Evolutionary conservation across 2,113 vertebrate genomes (phyloP), one percentile per base, ranked within the genome.

Genomic region (Burhinus bistriatus): DNA sequence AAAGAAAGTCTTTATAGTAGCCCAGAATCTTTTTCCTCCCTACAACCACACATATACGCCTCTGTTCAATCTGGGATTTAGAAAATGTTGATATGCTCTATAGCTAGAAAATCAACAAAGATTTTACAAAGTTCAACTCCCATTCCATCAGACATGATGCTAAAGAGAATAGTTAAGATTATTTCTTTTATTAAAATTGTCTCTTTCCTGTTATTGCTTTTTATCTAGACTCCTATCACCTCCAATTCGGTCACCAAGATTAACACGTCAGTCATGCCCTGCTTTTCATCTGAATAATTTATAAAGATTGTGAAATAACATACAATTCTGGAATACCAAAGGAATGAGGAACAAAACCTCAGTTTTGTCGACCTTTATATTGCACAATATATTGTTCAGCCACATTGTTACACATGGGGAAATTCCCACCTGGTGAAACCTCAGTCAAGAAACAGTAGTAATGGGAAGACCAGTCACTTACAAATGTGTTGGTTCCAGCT

Each of bases 371-470:
- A 3, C 14, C 21, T 18, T 45, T 34, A 30, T 42, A 51, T 61
- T 80, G 38, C 27, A 38, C 51, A 84, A 70, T 29, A 19, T n/a
- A 15, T 38, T 51, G 29, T 19, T 88, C 32, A 51, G 25, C 21
- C 27, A 13, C 4, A 1, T 15, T 59, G 34, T 21, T 22, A 45
- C 1, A 1, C 6, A 12, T 3, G 15, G 44, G 70, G 44, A 70
- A 64, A 78, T 69, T 47, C 29, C 19, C 15, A 57, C 3, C 21
- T 29, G 21, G 14, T 30, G 32, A 71, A 79, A 84, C 29, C 40
- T 66, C 23, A 61, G 51, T 9, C 16, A 55, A 44, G 61, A 80
- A 91, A 65, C 11, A 6, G 16, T 2, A 71, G 19, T 12, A 73
- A 64, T 3, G 7, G 38, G 32, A 27, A 47, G 29, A 23, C 12